Evolutionary conservation across 2,113 vertebrate genomes (phyloP).

Genomic region (Rhinopithecus roxellana): DNA sequence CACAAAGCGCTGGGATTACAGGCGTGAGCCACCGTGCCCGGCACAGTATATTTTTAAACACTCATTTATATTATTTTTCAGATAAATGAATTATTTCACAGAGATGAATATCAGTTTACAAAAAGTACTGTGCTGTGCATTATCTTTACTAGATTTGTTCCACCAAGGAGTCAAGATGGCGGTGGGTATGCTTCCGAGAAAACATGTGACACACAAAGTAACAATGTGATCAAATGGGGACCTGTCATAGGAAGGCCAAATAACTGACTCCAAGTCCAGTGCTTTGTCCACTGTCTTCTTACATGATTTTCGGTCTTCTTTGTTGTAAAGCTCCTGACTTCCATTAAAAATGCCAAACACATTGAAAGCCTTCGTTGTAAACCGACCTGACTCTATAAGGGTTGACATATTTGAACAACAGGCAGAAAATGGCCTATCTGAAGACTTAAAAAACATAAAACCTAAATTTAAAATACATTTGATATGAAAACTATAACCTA

Average conservation of each 20-base stretch:
- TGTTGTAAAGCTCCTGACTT: background rate
- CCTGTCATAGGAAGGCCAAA: background rate
- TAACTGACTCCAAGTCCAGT: background rate
- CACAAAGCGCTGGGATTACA: too few species aligned
- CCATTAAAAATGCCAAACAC: background rate
- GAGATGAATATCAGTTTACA: background rate
- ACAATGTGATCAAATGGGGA: rapidly evolving
- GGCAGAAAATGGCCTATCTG: background rate
- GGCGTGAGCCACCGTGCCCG: too few species aligned
- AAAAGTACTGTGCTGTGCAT: too few species aligned
- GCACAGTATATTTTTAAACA: background rate
- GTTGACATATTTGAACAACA: background rate
- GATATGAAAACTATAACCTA: background rate
- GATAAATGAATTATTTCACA: background rate
- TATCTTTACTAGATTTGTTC: background rate
- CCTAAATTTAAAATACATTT: background rate
- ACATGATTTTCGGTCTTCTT: background rate
- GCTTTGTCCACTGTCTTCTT: background rate
- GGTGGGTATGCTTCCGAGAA: too few species aligned
- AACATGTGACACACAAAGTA: background rate
- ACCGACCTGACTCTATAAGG: background rate
- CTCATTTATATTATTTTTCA: background rate
- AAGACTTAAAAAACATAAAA: background rate
- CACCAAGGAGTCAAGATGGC: background rate
- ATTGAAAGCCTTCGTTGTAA: background rate